These are phyloP conservation scores for Torymus aiolomorphi DNA, from an alignment of 2,888 invertebrate species.

Conservation along the genomic window DNA sequence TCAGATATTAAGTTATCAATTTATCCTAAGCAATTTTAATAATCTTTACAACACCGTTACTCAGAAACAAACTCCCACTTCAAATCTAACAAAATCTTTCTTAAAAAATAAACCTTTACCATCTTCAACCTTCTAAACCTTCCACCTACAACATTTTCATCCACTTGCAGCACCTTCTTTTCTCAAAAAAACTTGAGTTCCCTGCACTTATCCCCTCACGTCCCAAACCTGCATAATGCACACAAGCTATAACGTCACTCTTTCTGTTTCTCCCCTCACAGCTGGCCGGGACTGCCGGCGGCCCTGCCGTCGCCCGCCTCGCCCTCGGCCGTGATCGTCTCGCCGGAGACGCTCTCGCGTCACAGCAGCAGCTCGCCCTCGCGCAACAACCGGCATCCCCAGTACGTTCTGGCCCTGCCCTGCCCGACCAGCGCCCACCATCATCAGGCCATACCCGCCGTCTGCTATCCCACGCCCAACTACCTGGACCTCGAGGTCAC, in stretches of 20 bases:
- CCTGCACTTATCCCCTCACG: too few species aligned
- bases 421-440: constrained; percentile 60
- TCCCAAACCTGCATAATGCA: background rate
- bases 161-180: too few species aligned
- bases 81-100: too few species aligned
- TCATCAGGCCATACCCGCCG: constrained; percentile 78
- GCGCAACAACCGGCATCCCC: constrained; percentile 64
- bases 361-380: constrained; percentile 82
- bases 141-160: too few species aligned
- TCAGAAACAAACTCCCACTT: too few species aligned
- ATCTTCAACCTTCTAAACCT: too few species aligned
- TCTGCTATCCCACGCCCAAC: constrained; percentile 78
- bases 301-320: constrained; percentile 87
- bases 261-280: constrained; percentile 53
- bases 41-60: too few species aligned
- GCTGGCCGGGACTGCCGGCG: constrained; percentile 75
- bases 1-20: too few species aligned
- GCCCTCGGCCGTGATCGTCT: constrained; percentile 84
- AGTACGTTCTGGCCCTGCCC: constrained; percentile 77
- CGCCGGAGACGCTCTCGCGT: constrained; percentile 85
- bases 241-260: background rate
- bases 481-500: constrained; percentile 73
- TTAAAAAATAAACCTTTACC: too few species aligned
- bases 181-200: too few species aligned
- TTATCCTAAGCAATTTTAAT: too few species aligned